These are phyloP conservation scores for Bibio marci DNA, from an alignment of 2,888 invertebrate genomes.

Conservation along the genomic window DNA sequence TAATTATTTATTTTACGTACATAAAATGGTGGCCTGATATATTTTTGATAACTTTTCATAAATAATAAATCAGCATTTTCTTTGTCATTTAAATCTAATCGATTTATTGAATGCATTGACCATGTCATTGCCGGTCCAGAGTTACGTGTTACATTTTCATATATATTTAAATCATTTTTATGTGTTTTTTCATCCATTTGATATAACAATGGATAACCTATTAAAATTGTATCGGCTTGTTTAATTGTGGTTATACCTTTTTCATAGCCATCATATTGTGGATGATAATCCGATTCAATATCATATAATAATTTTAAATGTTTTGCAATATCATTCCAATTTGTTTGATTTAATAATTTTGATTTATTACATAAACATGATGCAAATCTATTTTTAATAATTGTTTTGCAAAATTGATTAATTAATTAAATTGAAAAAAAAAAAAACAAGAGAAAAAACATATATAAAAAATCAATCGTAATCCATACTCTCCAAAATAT, in stretches of 20 bases:
- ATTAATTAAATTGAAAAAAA: neutral
- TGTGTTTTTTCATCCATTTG: slow-evolving; percentile 30
- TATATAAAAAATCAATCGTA: too few species aligned
- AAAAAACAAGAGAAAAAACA: neutral
- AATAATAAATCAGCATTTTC: slow-evolving; percentile 32
- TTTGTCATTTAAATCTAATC: slow-evolving; percentile 29
- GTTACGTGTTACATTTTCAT: slow-evolving; percentile 35
- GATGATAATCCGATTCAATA: slow-evolving; percentile 34
- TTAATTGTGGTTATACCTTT: slow-evolving; percentile 29
- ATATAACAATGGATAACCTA: slow-evolving; percentile 39
- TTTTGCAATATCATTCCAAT: slow-evolving; percentile 31
- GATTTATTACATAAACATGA: slow-evolving; percentile 5
- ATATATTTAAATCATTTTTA: slow-evolving; percentile 36
- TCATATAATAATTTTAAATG: slow-evolving; percentile 37
- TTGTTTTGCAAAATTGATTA: neutral
- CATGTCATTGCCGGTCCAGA: slow-evolving; percentile 45
- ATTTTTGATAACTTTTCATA: slow-evolving; percentile 33
- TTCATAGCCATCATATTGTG: slow-evolving; percentile 35
- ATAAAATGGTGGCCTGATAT: slow-evolving; percentile 41
- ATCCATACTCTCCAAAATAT: slow-evolving; percentile 38
- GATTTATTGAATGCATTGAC: slow-evolving; percentile 42
- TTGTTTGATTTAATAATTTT: neutral
- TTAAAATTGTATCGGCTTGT: slow-evolving; percentile 39
- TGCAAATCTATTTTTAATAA: slow-evolving; percentile 2
- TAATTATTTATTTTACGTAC: too few species aligned